Evolutionary conservation across 2,797 vertebrate species (phyloP), one percentile per base, ranked within the genome.

Genomic region (Heliangelus exortis): DNA sequence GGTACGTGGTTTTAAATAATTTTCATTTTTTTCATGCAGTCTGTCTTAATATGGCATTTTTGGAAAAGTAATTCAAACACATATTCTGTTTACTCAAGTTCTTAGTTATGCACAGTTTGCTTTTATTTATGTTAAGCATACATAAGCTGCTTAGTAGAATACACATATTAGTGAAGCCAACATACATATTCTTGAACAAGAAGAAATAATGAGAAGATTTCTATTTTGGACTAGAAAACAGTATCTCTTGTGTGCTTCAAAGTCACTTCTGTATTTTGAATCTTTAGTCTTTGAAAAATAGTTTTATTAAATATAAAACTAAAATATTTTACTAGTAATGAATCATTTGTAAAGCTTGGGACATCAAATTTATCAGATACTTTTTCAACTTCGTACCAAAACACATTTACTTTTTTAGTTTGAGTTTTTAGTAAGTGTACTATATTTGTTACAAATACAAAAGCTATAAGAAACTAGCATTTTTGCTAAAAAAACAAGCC

Each of bases 401-500:
- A 57, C n/a, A 51, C 15, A 39, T 58, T 31, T 28, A 69, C 7
- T 33, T 67, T 53, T 54, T 50, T 16, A 62, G 17, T 59, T 73
- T 31, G 19, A 54, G 29, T 33, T 84, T 81, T 74, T 12, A 80
- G 14, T 65, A 89, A 83, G n/a, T 72, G 14, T 26, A n/a, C 3
- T 47, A 65, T 17, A 68, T 19, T 68, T 39, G 5, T 75, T 81
- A 58, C 54, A 86, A 26, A 47, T 39, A 47, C 33, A 89, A 65
- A 67, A 80, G 34, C 65, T 55, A 39, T 84, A 76, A 63, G 55
- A 77, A 90, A 69, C 15, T 18, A 85, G 51, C 26, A 34, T 85
- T 92, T 91, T 63, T 80, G 79, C 72, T 61, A 79, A 45, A 93
- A 89, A 88, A 43, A 50, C 87, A 79, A 82, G 41, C 57, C 71